These are phyloP conservation scores for Strigamia maritima DNA, from an alignment of 2,888 invertebrate species.

Conservation along the genomic window DNA sequence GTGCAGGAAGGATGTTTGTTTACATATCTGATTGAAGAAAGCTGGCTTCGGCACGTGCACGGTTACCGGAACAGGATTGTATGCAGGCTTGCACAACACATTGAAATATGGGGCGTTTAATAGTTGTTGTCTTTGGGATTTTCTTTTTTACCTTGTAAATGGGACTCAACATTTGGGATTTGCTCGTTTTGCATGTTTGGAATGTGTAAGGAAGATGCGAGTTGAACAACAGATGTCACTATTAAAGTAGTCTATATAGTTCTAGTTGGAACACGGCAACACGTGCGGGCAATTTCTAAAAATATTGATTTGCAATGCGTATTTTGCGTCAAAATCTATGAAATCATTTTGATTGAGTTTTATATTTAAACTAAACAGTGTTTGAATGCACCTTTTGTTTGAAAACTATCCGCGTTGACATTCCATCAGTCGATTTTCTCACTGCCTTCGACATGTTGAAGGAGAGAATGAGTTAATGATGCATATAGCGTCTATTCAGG, in stretches of 20 bases:
- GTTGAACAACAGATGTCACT: conserved; percentile 20
- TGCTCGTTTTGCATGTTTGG: not conserved
- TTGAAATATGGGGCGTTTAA: not conserved
- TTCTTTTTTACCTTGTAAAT: not conserved
- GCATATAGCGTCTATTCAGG: not conserved
- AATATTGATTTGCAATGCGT: not conserved
- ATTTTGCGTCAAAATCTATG: not conserved
- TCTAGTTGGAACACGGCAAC: not conserved
- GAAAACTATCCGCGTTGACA: no score
- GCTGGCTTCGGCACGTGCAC: not conserved
- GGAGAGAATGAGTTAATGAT: not conserved
- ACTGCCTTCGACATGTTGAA: no score
- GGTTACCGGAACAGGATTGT: not conserved
- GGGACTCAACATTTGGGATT: not conserved
- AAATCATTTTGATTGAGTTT: not conserved
- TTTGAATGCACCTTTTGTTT: no score
- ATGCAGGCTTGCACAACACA: not conserved
- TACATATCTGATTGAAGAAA: conserved; percentile 18
- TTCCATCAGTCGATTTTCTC: not conserved
- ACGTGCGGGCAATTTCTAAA: not conserved
- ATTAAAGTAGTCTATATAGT: conserved; percentile 8
- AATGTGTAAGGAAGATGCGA: conserved; percentile 3
- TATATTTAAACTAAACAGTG: no score
- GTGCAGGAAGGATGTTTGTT: conserved; percentile 27
- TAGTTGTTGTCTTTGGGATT: not conserved